Percentiles rank a stretch among this genome's conserved stretches.
Evolutionary conservation across 2,888 invertebrate species (phyloP).

Genomic region (Ellobium chinense): DNA sequence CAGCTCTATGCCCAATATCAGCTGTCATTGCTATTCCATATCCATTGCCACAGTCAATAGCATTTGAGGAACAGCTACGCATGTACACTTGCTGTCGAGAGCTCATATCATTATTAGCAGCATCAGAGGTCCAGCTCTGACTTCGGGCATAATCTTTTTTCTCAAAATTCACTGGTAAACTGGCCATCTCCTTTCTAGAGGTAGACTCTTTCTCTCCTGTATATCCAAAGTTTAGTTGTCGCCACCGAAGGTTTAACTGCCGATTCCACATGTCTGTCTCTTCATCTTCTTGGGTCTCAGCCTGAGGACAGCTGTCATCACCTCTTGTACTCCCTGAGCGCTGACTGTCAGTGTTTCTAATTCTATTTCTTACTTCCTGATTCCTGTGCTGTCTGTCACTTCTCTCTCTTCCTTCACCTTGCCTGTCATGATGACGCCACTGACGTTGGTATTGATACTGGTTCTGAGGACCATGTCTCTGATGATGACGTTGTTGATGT

Average conservation of each 20-base stretch:
- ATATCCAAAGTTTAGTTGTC: not conserved
- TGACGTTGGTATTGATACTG: constrained; percentile 30
- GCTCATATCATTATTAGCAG: no score
- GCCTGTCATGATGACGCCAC: not conserved
- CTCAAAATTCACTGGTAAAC: no score
- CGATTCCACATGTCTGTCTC: constrained; percentile 3
- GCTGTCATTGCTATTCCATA: no score
- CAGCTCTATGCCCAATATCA: no score
- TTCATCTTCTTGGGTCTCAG: constrained; percentile 13
- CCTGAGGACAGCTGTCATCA: not conserved
- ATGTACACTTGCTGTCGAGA: no score
- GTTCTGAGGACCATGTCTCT: not conserved
- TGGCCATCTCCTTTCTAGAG: no score
- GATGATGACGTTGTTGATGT: constrained; percentile 10
- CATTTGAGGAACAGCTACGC: no score
- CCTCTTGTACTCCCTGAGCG: not conserved
- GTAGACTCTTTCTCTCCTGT: no score
- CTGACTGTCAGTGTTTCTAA: not conserved
- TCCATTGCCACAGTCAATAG: no score
- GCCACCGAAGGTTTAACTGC: not conserved
- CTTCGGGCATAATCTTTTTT: no score
- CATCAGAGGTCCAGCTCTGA: no score
- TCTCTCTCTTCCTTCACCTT: constrained; percentile 1
- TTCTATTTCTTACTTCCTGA: not conserved
- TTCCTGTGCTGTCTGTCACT: not conserved